Evolutionary conservation across 2,797 vertebrate species (phyloP), one percentile per base, ranked within the genome.

Genomic region (Rhinatrema bivittatum): DNA sequence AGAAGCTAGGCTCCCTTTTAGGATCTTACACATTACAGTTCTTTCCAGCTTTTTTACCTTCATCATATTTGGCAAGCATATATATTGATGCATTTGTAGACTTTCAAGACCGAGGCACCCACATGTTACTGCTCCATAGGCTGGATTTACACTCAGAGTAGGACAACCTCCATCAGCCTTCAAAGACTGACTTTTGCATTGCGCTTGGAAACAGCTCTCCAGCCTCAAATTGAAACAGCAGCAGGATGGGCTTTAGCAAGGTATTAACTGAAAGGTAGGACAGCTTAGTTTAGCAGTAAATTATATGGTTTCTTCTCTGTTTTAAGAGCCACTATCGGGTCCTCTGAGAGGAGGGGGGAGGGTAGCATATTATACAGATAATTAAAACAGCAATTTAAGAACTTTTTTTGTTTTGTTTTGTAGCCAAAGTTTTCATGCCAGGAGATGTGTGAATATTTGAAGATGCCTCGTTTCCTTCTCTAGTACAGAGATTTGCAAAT

Each of bases 1-100:
- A 70, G 70, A 67, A 67, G n/a, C n/a, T n/a, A n/a, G n/a, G n/a
- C 62, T 54, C 52, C 37, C 42, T 55, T 29, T n/a, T 29, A 38
- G 42, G 5, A 59, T 33, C 6, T 53, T 33, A 23, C 31, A 38
- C 50, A 49, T 61, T 60, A 50, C 57, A 59, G 25, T 42, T 53
- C 3, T 42, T 50, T 57, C 29, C 47, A 65, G 31, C n/a, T n/a
- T 55, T 55, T 50, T 44, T 52, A 57, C 35, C 26, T 40, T 32
- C 52, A 32, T 22, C 5, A 0, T 60, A 44, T 53, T 49, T 57
- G 20, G 38, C 26, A 46, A 41, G 39, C 59, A 53, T 42, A 50
- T 35, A 53, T 42, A 50, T 35, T 55, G 29, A 32, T 1, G 5
- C 29, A 39, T 15, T 53, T 58, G 36, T 45, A 42, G 29, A 15